Conservation (phyloP, 2,797 vertebrate species). For the Onychomys leucogaster region DNA sequence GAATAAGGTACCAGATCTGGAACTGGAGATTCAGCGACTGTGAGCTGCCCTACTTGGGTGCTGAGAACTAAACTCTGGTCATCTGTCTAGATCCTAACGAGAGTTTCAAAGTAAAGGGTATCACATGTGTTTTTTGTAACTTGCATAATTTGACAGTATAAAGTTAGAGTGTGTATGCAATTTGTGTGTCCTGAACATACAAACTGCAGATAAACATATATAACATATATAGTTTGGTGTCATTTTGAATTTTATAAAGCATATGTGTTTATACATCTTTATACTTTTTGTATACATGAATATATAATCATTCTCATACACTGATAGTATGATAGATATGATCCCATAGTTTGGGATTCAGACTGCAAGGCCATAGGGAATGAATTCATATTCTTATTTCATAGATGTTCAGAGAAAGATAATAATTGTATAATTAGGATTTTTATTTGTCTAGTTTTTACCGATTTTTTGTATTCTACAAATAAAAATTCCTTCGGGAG, state of each 20-base stretch:
- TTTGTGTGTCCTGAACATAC: not conserved
- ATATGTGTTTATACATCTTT: not conserved
- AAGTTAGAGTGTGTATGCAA: not conserved
- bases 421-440: not conserved
- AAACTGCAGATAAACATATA: not conserved
- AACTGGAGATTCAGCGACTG: not conserved
- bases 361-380: not conserved
- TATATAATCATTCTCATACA: not conserved
- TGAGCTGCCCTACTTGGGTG: not conserved
- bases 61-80: not conserved
- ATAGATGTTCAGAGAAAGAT: conserved; percentile 35
- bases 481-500: conserved; percentile 41
- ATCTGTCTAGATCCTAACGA: not conserved
- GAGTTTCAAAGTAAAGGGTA: not conserved
- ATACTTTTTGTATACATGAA: not conserved
- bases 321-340: too few species aligned
- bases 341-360: not conserved
- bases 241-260: not conserved
- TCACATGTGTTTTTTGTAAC: not conserved
- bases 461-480: conserved; percentile 56
- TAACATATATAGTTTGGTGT: not conserved
- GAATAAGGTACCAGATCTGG: not conserved
- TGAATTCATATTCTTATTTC: not conserved
- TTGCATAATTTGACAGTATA: not conserved
- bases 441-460: conserved; percentile 13